Percentiles rank a stretch among this genome's conserved stretches.
These are phyloP conservation scores for Sacculina carcini DNA, from an alignment of 2,888 invertebrate genomes.

Conservation along the genomic window DNA sequence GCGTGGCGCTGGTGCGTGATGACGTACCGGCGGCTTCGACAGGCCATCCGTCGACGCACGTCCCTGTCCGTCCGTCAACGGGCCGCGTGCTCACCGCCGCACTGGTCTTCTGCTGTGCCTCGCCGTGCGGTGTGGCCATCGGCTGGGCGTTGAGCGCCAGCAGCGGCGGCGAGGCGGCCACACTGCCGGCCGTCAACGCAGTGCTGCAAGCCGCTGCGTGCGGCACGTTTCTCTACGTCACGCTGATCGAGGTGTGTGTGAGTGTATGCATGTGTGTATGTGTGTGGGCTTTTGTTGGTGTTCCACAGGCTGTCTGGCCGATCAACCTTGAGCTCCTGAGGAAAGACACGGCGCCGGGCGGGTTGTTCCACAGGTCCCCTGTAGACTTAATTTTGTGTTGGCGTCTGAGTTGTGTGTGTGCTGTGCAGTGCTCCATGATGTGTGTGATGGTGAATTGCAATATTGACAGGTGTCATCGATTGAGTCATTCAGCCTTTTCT, in stretches of 20 bases:
- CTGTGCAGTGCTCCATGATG: no score
- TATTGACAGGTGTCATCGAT: no score
- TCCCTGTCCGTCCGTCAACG: constrained; percentile 19
- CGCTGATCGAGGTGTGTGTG: constrained; percentile 26
- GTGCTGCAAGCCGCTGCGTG: constrained; percentile 28
- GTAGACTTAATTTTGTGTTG: no score
- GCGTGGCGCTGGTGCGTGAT: constrained; percentile 25
- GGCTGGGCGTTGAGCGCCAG: constrained; percentile 22
- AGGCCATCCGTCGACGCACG: background rate
- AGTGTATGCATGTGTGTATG: no score
- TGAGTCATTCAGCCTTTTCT: no score
- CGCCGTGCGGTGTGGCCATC: constrained; percentile 25
- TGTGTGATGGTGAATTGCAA: no score
- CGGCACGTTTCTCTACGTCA: constrained; percentile 31
- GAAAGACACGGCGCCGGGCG: no score
- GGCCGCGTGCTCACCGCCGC: constrained; percentile 19
- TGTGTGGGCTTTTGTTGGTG: no score
- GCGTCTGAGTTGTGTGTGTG: no score
- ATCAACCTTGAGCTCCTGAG: no score
- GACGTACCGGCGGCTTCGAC: background rate
- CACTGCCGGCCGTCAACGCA: constrained; percentile 19
- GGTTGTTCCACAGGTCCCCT: no score
- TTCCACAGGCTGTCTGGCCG: no score
- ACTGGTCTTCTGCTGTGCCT: constrained; percentile 23
- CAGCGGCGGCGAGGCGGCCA: constrained; percentile 12